Conservation (phyloP, 2,888 invertebrate species). For the Leptodirus hochenwartii region DNA sequence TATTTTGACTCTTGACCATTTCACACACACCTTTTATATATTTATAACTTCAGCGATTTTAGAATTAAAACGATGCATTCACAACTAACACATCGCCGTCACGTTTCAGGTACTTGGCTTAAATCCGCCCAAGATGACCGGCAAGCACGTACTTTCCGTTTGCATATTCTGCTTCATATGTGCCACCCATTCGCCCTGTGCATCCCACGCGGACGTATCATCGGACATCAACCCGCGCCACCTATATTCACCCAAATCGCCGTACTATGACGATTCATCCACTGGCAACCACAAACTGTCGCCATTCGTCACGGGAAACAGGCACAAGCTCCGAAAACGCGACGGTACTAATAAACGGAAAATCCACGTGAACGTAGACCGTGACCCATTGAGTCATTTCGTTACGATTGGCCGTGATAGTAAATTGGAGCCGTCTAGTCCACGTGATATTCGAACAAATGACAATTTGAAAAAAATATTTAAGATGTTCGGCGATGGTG, state of each 20-base stretch:
- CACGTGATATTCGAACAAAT: no score
- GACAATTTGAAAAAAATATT: slow-evolving; percentile 50
- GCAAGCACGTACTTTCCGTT: slow-evolving; percentile 57
- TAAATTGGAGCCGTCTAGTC: no score
- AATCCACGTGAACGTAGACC: neutral
- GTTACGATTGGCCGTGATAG: no score
- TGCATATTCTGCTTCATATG: slow-evolving; percentile 69
- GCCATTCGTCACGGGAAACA: slow-evolving; percentile 8
- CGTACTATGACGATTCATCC: slow-evolving; percentile 14
- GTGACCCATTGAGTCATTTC: no score
- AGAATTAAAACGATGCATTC: no score
- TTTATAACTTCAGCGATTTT: no score
- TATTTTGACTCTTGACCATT: no score
- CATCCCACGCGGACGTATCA: slow-evolving; percentile 38
- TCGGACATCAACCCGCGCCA: slow-evolving; percentile 13
- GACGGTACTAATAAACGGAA: slow-evolving; percentile 1
- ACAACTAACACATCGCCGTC: no score
- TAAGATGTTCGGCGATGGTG: slow-evolving; percentile 42
- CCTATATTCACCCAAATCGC: no score
- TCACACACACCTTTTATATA: no score
- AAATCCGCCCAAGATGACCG: no score
- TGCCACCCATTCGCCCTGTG: slow-evolving; percentile 57
- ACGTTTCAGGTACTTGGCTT: no score
- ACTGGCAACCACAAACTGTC: slow-evolving; percentile 11
- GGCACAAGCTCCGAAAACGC: slow-evolving; percentile 9